Percentiles rank a stretch among this genome's conserved stretches.
Evolutionary conservation across 2,113 vertebrate genomes (phyloP).

Genomic region (Cololabis saira): DNA sequence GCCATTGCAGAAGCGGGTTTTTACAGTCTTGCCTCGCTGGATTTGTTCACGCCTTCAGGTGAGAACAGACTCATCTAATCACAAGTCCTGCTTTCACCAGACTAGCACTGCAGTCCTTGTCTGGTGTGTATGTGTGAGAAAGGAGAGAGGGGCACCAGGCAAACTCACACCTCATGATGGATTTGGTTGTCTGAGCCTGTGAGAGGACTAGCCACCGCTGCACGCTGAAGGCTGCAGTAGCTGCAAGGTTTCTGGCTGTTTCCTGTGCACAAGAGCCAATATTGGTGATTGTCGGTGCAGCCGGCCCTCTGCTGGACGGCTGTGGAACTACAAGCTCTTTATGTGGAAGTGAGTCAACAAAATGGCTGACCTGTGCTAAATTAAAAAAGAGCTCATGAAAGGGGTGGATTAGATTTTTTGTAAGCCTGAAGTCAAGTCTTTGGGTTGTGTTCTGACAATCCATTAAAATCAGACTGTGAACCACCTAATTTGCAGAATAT

Average conservation of each 20-base stretch:
- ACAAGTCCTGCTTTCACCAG: neutral
- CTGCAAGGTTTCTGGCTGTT: neutral
- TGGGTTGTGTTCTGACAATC: no score
- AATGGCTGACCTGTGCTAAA: conserved; percentile 77
- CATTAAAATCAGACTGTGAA: no score
- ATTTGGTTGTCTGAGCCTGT: conserved; percentile 4
- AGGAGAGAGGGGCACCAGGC: conserved; percentile 2
- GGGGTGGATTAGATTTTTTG: no score
- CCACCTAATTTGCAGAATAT: no score
- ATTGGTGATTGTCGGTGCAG: conserved; percentile 5
- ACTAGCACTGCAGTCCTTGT: conserved; percentile 21
- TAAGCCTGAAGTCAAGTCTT: no score
- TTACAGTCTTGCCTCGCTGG: conserved; percentile 10
- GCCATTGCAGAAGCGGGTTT: neutral
- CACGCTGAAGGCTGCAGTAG: neutral
- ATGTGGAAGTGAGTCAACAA: conserved; percentile 66
- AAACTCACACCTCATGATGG: conserved; percentile 2
- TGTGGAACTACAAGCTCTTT: conserved; percentile 62
- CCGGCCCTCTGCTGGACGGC: conserved; percentile 64
- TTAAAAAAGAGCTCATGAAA: no score
- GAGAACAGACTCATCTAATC: conserved; percentile 2
- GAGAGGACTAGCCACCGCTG: conserved; percentile 2
- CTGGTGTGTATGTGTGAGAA: conserved; percentile 10
- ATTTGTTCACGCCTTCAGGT: conserved; percentile 8
- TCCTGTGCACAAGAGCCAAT: conserved; percentile 11